Conservation (phyloP, 2,888 invertebrate genomes). For the Polydesmus complanatus region DNA sequence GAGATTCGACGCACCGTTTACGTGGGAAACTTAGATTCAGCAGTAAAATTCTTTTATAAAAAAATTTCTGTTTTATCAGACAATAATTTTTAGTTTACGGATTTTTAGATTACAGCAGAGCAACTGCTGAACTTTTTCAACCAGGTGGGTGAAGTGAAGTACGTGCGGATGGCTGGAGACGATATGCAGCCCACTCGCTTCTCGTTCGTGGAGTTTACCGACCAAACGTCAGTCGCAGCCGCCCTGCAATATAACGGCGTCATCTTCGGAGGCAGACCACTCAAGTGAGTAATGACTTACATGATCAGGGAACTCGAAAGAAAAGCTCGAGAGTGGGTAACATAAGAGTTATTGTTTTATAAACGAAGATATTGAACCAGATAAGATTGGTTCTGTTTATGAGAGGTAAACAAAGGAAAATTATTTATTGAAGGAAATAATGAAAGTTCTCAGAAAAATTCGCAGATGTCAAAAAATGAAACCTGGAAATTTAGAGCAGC, state of each 20-base stretch:
- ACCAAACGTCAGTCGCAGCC: constrained; percentile 72
- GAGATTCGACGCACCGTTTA: constrained; percentile 89
- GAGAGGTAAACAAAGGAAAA: no score
- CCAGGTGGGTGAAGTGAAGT: constrained; percentile 85
- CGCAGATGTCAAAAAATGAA: no score
- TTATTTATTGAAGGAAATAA: no score
- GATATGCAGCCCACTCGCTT: constrained; percentile 49
- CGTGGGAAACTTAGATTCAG: constrained; percentile 61
- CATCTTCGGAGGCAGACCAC: constrained; percentile 54
- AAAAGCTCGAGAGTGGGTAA: no score
- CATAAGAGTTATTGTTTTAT: no score
- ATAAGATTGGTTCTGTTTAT: not conserved
- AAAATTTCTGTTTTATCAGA: not conserved
- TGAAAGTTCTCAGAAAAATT: no score
- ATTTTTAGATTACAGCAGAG: constrained; percentile 42
- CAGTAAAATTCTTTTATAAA: constrained; percentile 34
- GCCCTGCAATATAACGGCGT: constrained; percentile 67
- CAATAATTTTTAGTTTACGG: not conserved
- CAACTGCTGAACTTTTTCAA: constrained; percentile 80
- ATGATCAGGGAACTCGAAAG: no score
- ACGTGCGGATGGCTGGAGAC: constrained; percentile 76
- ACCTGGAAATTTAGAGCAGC: no score
- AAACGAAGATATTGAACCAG: not conserved
- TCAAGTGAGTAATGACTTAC: constrained; percentile 40
- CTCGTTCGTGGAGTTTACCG: constrained; percentile 83